Evolutionary conservation across 2,113 vertebrate species (phyloP).

Genomic region (Pheucticus melanocephalus): DNA sequence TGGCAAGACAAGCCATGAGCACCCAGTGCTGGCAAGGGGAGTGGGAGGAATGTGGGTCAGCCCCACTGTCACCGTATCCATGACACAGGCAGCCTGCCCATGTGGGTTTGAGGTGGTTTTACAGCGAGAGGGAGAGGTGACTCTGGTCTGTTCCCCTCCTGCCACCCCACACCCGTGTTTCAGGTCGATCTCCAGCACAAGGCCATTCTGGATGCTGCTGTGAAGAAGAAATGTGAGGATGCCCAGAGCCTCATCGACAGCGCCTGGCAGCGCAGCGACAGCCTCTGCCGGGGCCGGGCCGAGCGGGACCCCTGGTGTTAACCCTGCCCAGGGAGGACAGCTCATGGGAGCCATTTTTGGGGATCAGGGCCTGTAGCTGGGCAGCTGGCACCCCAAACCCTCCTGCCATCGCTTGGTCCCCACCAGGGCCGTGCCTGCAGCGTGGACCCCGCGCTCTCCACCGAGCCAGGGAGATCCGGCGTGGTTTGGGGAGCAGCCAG

Average conservation of each 20-base stretch:
- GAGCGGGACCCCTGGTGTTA: conserved; percentile 94
- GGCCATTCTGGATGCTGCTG: conserved; percentile 50
- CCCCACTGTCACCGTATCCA: rapidly evolving
- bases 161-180: rapidly evolving
- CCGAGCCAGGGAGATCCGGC: rapidly evolving
- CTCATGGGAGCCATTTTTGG: rapidly evolving
- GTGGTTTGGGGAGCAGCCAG: neutral
- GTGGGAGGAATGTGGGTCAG: neutral
- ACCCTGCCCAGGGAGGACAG: neutral
- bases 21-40: neutral
- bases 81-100: rapidly evolving
- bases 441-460: rapidly evolving
- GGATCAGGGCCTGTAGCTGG: neutral
- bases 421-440: neutral
- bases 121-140: rapidly evolving
- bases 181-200: conserved; percentile 77
- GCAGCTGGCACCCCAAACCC: neutral
- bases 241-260: conserved; percentile 89
- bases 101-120: neutral
- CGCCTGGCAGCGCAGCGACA: conserved; percentile 94
- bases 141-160: neutral
- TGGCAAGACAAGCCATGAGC: neutral
- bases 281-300: conserved; percentile 88
- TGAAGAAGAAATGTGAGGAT: conserved; percentile 84
- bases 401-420: neutral